Evolutionary conservation across 2,797 vertebrate species (phyloP), one percentile per base, ranked within the genome.

Genomic region (Neostethus bicornis): DNA sequence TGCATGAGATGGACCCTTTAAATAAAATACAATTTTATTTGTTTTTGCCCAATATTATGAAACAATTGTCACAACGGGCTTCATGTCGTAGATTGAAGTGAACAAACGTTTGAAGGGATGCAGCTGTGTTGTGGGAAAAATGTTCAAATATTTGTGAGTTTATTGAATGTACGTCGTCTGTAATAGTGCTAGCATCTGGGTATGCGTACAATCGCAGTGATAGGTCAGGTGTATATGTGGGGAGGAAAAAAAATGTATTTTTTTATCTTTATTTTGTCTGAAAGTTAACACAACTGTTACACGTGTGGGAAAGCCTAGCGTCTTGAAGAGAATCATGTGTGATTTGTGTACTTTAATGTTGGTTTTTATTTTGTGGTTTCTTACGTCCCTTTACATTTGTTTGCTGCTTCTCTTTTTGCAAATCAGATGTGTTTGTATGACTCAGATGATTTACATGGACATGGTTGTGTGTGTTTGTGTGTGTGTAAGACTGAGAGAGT

Each of bases 361-460:
- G 32, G 19, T 39, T 57, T 70, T 64, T 38, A 21, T 70, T 75
- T 55, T 62, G 67, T 38, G 43, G 49, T 61, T 63, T 52, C 90
- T 86, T 90, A 79, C 92, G 90, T 92, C 89, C 92, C 25, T 92
- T 86, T 80, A 74, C 83, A 86, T 62, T 57, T 60, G 43, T 66
- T 76, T 93, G 87, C 79, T 92, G 92, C 91, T 94, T 90, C 79
- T 71, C 43, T 66, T 82, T 81, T 84, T 75, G 88, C 93, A 91
- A 92, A 93, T 93, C 88, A 90, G 61, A 89, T 86, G 70, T 94
- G 87, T 83, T 87, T 93, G 90, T 89, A 91, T 90, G 92, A 92
- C 90, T 90, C 20, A 4, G 19, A 48, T 88, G 49, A 91, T 90
- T 89, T 83, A 60, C 90, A 57, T 62, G 23, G 75, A 73, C 45